Base-by-base conservation (phyloP, 2,797 vertebrate genomes). In the Melanotaenia parkinsoni region DNA sequence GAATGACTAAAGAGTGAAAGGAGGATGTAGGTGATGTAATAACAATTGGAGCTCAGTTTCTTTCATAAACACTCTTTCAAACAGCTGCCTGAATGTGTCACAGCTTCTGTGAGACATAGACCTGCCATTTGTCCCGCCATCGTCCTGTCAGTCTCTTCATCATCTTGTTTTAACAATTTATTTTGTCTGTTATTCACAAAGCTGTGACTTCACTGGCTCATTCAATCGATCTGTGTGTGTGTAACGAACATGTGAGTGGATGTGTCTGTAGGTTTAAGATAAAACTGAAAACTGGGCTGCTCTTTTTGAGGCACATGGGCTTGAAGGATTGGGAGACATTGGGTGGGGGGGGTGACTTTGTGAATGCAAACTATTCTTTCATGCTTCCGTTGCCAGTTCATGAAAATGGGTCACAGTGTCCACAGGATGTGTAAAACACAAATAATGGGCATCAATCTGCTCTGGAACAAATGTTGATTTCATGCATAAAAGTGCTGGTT, bases 321-420 rank as follows among this genome's bases (percentile, higher is more conserved):
- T 28, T 70, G 43, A 73, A 71, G 43, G 58, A 45, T 58, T 58
- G 54, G 38, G 30, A 70, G 58, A 53, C 26, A 72, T 28, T 14
- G 22, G 64, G 47, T 58, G 51, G 20, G 13, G 22, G 30, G 54
- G 57, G 12, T 26, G 70, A 33, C 51, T 65, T 75, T 53, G 35
- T 77, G 69, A 86, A 79, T 77, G 77, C 69, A 51, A 72, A 84
- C 61, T 68, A 62, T 47, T 78, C 65, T 61, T 75, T 74, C 67
- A 70, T 71, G 79, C 76, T 40, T 78, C 59, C 67, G 66, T 64
- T 70, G 74, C 22, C 71, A 77, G 77, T 81, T 85, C 65, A 75
- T 70, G 71, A 71, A 93, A 92, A 78, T 90, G 68, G 91, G 88
- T 91, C 90, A 90, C 47, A 43, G 54, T 26, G 1, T 51, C 63